These are phyloP conservation scores for Hemicentrotus pulcherrimus DNA, from an alignment of 35 echinoderm and acorn worm species.

Conservation along the genomic window DNA sequence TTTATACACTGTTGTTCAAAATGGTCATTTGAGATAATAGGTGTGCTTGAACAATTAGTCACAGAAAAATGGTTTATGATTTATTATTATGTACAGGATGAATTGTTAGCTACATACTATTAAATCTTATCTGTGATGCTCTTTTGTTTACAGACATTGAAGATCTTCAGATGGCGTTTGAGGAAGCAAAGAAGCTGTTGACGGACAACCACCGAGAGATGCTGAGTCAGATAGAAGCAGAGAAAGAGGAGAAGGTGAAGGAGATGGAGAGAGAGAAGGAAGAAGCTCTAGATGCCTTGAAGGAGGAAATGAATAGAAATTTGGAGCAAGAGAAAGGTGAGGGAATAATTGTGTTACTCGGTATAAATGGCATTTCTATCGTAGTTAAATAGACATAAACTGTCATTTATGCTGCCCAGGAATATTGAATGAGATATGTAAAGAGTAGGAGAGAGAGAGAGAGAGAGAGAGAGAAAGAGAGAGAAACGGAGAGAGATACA, in stretches of 20 bases:
- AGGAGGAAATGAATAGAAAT: constrained; percentile 67
- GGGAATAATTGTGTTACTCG: no score
- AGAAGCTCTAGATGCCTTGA: constrained; percentile 52
- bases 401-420: no score
- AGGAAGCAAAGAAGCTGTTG: constrained; percentile 61
- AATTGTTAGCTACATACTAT: no score
- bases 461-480: neutral
- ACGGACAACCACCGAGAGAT: constrained; percentile 52
- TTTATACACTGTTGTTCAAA: no score
- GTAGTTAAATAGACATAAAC: no score
- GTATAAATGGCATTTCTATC: no score
- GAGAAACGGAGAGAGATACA: no score
- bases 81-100: no score
- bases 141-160: neutral
- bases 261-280: constrained; percentile 54
- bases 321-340: constrained; percentile 74
- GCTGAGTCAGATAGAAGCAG: constrained; percentile 49
- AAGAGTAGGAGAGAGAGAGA: neutral
- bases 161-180: constrained; percentile 28
- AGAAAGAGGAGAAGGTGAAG: constrained; percentile 64
- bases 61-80: no score
- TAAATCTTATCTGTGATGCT: neutral
- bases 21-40: no score
- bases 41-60: no score
- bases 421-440: no score